Evolutionary conservation across 2,888 invertebrate genomes (phyloP).

Genomic region (Ormia ochracea): DNA sequence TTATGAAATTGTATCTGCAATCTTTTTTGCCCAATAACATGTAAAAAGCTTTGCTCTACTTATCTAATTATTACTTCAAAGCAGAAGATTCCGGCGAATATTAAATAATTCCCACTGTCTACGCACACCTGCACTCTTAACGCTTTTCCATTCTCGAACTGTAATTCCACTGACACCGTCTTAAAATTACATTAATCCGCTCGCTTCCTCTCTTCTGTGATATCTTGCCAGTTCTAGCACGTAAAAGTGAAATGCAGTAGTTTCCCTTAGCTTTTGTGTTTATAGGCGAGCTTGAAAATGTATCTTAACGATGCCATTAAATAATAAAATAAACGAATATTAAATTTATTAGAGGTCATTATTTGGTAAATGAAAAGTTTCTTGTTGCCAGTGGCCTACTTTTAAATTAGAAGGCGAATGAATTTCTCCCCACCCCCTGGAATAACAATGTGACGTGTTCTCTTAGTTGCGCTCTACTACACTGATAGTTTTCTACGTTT

Average conservation of each 20-base stretch:
- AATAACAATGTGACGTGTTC: neutral
- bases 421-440: no score
- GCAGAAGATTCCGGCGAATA: no score
- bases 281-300: neutral
- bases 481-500: neutral
- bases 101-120: no score
- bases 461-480: neutral
- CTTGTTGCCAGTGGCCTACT: constrained; percentile 13
- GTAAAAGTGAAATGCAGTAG: neutral
- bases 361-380: constrained; percentile 65
- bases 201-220: neutral
- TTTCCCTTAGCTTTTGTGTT: neutral
- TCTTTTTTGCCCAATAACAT: no score
- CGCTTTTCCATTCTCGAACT: no score
- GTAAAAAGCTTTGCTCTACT: no score
- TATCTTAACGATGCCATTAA: constrained; percentile 67
- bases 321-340: constrained; percentile 71
- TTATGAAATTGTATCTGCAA: no score
- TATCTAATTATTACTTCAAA: no score
- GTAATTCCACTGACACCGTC: neutral
- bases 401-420: neutral
- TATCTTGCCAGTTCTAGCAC: neutral
- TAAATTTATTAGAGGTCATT: constrained; percentile 73
- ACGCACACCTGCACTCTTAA: no score
- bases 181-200: neutral